Base-by-base conservation (phyloP, 2,113 vertebrate species). In the Hyaena hyaena region DNA sequence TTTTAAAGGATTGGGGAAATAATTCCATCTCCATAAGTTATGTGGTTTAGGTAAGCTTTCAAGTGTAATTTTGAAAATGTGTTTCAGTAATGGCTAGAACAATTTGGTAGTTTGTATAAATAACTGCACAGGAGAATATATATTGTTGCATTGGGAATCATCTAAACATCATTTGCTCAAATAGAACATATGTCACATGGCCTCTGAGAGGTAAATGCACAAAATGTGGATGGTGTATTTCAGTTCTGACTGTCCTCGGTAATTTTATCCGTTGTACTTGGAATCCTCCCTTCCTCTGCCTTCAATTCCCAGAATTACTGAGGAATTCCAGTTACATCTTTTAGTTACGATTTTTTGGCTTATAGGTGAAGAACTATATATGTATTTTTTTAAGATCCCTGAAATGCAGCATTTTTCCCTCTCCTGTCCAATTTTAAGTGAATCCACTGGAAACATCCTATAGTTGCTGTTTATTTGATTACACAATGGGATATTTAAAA, bases 381-480 rank as follows among this genome's bases (percentile, higher is more conserved):
- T 16, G 71, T 39, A 48, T 85, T 61, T 88, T 83, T 80, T 90
- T 69, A 79, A 94, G 39, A 68, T 94, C 16, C 16, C 35, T 96
- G 24, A 92, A 85, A 96, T 76, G 39, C 79, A 91, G n/a, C 16
- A 81, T 11, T 93, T 97, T 95, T 61, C 39, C 26, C 87, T 26
- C 74, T 85, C 77, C 63, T 94, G 55, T 61, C 66, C 55, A 90
- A 43, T 82, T 94, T 90, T 96, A 96, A 97, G n/a, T 88, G 65
- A 96, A 95, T 95, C 66, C 71, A 84, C 82, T 94, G 28, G 95
- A 96, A 96, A 89, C 53, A 88, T 81, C 50, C 73, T 83, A 86
- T 28, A 96, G 66, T 81, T 97, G 83, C 58, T 93, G 21, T 96
- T 96, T 98, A 90, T 92, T 94, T 97, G 55, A 87, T 96, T 68